A percentile compares a stretch with the other conserved stretches of the same genome.
These are phyloP conservation scores for Pachyseris speciosa DNA, from an alignment of 64 coral and sea anemone species.

Conservation along the genomic window DNA sequence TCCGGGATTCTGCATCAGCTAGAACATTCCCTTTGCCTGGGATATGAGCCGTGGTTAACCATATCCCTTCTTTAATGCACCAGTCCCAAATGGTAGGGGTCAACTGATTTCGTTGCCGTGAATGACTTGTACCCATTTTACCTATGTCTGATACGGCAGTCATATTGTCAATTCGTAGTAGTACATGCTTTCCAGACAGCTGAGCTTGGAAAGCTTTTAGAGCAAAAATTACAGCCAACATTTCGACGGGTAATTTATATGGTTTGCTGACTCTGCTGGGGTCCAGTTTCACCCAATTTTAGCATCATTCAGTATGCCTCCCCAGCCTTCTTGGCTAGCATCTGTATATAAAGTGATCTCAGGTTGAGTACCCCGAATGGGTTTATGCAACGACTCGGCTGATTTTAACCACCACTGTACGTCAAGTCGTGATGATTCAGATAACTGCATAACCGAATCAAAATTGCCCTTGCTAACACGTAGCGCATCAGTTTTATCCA, in stretches of 20 bases:
- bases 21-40: slow-evolving; percentile 51
- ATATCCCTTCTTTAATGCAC: slow-evolving; percentile 35
- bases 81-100: slow-evolving; percentile 39
- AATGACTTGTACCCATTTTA: slow-evolving; percentile 52
- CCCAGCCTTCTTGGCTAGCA: slow-evolving; percentile 51
- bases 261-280: background rate
- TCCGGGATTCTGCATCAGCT: slow-evolving; percentile 49
- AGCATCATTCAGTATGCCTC: background rate
- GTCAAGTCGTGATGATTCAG: slow-evolving; percentile 6
- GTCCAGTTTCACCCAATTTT: slow-evolving; percentile 28
- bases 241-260: background rate
- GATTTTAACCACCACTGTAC: slow-evolving; percentile 51
- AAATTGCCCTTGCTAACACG: slow-evolving; percentile 35
- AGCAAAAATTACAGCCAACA: background rate
- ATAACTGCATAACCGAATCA: slow-evolving; percentile 19
- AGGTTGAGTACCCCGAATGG: background rate
- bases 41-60: slow-evolving; percentile 45
- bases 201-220: background rate
- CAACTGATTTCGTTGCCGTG: background rate
- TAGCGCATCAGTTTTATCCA: background rate
- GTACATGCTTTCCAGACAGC: slow-evolving; percentile 17
- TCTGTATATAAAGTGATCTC: slow-evolving; percentile 33
- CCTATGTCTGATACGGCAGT: slow-evolving; percentile 42
- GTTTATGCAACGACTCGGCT: slow-evolving; percentile 27
- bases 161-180: slow-evolving; percentile 63